Evolutionary conservation across 2,113 vertebrate species (phyloP).

Genomic region (Salvelinus sp.): DNA sequence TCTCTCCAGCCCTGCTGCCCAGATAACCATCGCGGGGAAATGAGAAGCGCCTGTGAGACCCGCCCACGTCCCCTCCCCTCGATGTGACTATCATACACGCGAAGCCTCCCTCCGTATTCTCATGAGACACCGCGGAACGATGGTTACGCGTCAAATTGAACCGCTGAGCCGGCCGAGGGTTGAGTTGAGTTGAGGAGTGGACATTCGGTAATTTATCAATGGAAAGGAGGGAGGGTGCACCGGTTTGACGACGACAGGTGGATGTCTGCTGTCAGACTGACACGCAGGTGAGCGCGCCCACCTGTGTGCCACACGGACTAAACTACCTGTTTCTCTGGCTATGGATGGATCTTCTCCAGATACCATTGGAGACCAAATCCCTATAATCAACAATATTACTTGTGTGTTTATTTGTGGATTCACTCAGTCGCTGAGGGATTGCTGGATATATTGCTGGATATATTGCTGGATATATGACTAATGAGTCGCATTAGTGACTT

Average conservation of each 20-base stretch:
- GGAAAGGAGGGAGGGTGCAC: neutral
- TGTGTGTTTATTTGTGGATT: neutral
- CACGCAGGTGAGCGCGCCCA: conserved; percentile 65
- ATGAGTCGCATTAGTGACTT: neutral
- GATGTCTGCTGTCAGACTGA: neutral
- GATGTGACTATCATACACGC: conserved; percentile 70
- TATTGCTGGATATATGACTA: no score
- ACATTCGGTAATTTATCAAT: conserved; percentile 16
- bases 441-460: neutral
- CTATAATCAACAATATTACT: neutral
- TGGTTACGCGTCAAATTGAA: conserved; percentile 10
- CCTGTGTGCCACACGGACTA: conserved; percentile 61
- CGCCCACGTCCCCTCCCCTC: conserved; percentile 83
- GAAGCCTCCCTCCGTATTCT: conserved; percentile 60
- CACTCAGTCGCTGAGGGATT: neutral
- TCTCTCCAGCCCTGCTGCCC: conserved; percentile 78
- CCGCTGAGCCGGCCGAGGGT: neutral
- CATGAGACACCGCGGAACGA: conserved; percentile 49
- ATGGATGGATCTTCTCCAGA: conserved; percentile 41
- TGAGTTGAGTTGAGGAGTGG: conserved; percentile 10
- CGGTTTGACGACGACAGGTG: conserved; percentile 29
- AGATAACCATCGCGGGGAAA: conserved; percentile 71
- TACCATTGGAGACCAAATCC: neutral
- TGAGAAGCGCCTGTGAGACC: conserved; percentile 73
- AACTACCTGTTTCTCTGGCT: conserved; percentile 49